A percentile compares a stretch with the other conserved stretches of the same genome.
Conservation (phyloP, 1,140 invertebrate species). For the Thaumatotibia leucotreta region DNA sequence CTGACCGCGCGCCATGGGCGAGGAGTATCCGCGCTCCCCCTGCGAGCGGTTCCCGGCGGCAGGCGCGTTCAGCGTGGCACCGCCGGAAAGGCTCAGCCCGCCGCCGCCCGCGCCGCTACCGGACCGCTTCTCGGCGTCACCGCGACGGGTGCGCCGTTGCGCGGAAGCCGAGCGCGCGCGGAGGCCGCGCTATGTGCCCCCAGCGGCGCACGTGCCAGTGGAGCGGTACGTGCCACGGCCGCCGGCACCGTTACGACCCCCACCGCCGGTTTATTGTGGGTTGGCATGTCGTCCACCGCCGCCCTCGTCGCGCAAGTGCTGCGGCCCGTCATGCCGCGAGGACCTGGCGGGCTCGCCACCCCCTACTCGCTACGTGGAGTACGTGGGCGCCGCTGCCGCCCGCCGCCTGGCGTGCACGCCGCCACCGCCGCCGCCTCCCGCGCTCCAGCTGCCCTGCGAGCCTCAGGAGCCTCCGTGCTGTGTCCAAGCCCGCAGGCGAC, state of each 20-base stretch:
- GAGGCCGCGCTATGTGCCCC: slow-evolving; percentile 78
- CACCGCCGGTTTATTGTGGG: slow-evolving; percentile 67
- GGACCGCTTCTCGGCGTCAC: slow-evolving; percentile 75
- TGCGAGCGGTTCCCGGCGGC: slow-evolving; percentile 75
- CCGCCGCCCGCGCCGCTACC: slow-evolving; percentile 70
- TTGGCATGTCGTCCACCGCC: slow-evolving; percentile 75
- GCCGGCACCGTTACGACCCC: slow-evolving; percentile 75
- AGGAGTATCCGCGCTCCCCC: slow-evolving; percentile 76
- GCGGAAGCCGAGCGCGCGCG: slow-evolving; percentile 72
- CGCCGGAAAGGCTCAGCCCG: slow-evolving; percentile 70
- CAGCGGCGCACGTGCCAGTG: slow-evolving; percentile 82
- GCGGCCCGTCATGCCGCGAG: slow-evolving; percentile 73
- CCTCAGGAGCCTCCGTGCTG: slow-evolving; percentile 75
- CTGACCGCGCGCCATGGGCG: slow-evolving; percentile 65
- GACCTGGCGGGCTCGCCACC: slow-evolving; percentile 69
- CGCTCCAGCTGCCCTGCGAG: slow-evolving; percentile 73
- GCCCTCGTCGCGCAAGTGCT: slow-evolving; percentile 73
- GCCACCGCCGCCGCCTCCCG: slow-evolving; percentile 74
- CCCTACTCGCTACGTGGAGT: slow-evolving; percentile 75
- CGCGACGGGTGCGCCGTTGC: slow-evolving; percentile 69
- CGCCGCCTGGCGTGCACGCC: slow-evolving; percentile 79
- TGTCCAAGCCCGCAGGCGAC: slow-evolving; percentile 71
- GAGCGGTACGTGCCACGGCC: slow-evolving; percentile 82
- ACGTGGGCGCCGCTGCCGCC: slow-evolving; percentile 76
- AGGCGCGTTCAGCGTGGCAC: slow-evolving; percentile 74